Evolutionary conservation across 2,888 invertebrate species (phyloP).

Genomic region (Andrena trimmerana): DNA sequence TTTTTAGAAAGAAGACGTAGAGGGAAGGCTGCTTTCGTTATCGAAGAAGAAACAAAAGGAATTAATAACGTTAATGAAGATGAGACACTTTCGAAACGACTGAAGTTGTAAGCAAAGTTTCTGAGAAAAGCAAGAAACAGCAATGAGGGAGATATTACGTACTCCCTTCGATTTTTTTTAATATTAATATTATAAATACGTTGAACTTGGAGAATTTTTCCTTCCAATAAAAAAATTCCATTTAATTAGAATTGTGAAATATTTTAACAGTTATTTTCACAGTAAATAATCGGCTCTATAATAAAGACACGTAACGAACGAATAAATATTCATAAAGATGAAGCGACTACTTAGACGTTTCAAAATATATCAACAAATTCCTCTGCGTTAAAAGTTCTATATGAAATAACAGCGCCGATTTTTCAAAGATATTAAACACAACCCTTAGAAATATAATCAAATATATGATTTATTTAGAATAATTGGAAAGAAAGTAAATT

Average conservation of each 20-base stretch:
- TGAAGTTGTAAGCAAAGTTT: constrained; percentile 27
- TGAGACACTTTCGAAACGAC: constrained; percentile 17
- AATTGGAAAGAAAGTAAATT: constrained; percentile 6
- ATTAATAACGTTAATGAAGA: constrained; percentile 21
- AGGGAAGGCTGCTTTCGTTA: constrained; percentile 78
- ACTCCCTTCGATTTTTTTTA: background rate
- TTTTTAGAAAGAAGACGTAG: constrained; percentile 79
- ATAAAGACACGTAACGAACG: background rate
- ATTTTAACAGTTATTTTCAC: background rate
- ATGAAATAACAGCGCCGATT: background rate
- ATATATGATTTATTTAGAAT: constrained; percentile 11
- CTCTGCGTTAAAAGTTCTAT: background rate
- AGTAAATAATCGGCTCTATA: background rate
- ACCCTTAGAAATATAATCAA: constrained; percentile 1
- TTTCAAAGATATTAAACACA: constrained; percentile 2
- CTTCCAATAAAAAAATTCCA: background rate
- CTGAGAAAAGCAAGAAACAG: background rate
- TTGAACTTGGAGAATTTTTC: background rate
- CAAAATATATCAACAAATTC: constrained; percentile 1
- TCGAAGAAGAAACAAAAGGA: constrained; percentile 51
- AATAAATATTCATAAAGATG: constrained; percentile 1
- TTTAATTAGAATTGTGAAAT: too few species aligned
- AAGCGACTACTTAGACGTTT: background rate
- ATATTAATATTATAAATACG: background rate
- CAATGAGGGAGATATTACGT: background rate